phyloP scores from a whole-genome alignment of 2,113 vertebrate species.

The Anguilla japonica region DNA sequence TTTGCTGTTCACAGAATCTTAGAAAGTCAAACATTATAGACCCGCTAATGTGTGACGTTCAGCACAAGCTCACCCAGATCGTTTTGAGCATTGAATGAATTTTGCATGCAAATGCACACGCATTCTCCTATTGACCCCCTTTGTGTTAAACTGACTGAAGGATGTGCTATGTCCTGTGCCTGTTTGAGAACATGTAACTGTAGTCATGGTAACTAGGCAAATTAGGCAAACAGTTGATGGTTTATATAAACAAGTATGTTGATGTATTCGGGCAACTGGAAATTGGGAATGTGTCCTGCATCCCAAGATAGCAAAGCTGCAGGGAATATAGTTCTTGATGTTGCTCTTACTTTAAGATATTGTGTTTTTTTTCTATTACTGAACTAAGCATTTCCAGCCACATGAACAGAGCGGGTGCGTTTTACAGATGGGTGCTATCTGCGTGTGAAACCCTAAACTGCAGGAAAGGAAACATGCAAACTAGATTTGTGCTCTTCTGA shows the following conservation, averaged over 20 bases:
- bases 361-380: not conserved
- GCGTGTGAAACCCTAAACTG: not conserved
- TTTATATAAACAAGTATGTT: not conserved
- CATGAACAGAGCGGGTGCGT: not conserved
- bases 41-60: too few relatives aligned
- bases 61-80: too few relatives aligned
- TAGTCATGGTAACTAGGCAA: not conserved
- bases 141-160: not conserved
- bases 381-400: not conserved
- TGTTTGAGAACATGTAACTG: not conserved
- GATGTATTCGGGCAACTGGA: not conserved
- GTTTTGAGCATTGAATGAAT: not conserved
- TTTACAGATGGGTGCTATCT: too few relatives aligned
- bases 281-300: not conserved
- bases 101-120: not conserved
- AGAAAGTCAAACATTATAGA: too few relatives aligned
- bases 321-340: not conserved
- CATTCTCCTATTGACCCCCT: not conserved
- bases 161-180: not conserved
- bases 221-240: constrained; percentile 2
- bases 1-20: too few relatives aligned
- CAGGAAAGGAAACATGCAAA: not conserved
- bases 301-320: not conserved
- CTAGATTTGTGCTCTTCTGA: too few relatives aligned
- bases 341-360: not conserved